A percentile compares a stretch with the other conserved stretches of the same genome.
phyloP scores from a whole-genome alignment of 2,113 vertebrate genomes.

The Cyphomyrus plagiostoma region DNA sequence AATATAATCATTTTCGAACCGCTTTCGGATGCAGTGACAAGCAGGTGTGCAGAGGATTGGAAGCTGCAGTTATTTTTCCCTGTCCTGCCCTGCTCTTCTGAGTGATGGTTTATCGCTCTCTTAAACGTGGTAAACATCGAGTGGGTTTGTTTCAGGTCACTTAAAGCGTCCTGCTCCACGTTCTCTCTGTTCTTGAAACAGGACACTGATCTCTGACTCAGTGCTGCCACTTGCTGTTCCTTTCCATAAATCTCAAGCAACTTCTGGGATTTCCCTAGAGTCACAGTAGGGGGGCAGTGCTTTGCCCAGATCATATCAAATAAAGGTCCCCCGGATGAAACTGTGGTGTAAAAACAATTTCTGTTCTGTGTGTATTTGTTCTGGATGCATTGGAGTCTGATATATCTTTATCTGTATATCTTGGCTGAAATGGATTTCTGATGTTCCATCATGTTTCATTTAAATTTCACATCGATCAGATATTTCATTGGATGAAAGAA shows the following conservation, averaged over 20 bases:
- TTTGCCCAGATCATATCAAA: constrained; percentile 19
- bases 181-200: constrained; percentile 28
- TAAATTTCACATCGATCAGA: not conserved
- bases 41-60: constrained; percentile 39
- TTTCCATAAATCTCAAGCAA: constrained; percentile 27
- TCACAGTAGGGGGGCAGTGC: constrained; percentile 59
- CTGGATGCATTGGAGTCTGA: not conserved
- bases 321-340: not conserved
- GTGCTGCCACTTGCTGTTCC: constrained; percentile 77
- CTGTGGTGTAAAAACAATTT: not conserved
- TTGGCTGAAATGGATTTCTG: not conserved
- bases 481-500: not conserved
- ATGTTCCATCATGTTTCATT: not conserved
- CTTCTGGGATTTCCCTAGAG: constrained; percentile 38
- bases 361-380: not conserved
- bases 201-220: constrained; percentile 52
- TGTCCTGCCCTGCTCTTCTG: constrained; percentile 34
- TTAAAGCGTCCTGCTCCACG: constrained; percentile 28
- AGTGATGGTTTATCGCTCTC: constrained; percentile 41
- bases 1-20: not conserved
- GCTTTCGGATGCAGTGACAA: constrained; percentile 21
- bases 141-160: constrained; percentile 37
- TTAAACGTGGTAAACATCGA: constrained; percentile 49
- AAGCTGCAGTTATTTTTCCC: constrained; percentile 41
- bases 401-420: too few species aligned